phyloP scores from a whole-genome alignment of 2,113 vertebrate species.

The Paratilapia polleni region DNA sequence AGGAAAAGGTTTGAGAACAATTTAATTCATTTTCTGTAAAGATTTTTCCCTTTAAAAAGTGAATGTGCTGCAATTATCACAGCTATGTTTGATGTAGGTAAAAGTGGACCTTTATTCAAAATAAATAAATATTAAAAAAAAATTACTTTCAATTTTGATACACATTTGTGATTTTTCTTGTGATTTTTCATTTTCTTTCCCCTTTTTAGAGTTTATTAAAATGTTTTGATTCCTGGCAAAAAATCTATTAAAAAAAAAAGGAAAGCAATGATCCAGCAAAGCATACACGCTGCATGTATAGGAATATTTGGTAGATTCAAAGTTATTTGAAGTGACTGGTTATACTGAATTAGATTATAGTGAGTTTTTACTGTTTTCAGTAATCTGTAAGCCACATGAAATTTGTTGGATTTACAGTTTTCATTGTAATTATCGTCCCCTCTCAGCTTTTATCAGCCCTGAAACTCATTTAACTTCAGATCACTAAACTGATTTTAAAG shows the following conservation, averaged over 20 bases:
- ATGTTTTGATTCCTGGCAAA: too few relatives aligned
- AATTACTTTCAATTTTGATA: background rate
- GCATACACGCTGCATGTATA: too few relatives aligned
- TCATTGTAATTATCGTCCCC: background rate
- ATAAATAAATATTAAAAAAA: background rate
- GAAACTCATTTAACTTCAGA: too few relatives aligned
- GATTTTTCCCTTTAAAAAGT: background rate
- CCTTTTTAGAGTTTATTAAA: too few relatives aligned
- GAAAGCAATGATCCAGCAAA: too few relatives aligned
- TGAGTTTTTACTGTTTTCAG: background rate
- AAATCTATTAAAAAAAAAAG: too few relatives aligned
- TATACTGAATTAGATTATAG: rapidly evolving
- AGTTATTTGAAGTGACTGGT: background rate
- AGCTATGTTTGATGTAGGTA: background rate
- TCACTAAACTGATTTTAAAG: too few relatives aligned
- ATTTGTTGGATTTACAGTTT: too few relatives aligned
- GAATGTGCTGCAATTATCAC: background rate
- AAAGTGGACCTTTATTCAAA: too few relatives aligned
- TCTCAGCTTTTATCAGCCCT: too few relatives aligned
- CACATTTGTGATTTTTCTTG: background rate
- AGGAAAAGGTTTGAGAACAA: background rate
- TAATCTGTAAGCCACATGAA: too few relatives aligned
- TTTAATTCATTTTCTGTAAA: background rate
- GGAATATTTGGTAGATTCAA: background rate
- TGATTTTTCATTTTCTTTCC: too few relatives aligned